Evolutionary conservation across 2,797 vertebrate species (phyloP), one percentile per base, ranked within the genome.

Genomic region (Molothrus aeneus): DNA sequence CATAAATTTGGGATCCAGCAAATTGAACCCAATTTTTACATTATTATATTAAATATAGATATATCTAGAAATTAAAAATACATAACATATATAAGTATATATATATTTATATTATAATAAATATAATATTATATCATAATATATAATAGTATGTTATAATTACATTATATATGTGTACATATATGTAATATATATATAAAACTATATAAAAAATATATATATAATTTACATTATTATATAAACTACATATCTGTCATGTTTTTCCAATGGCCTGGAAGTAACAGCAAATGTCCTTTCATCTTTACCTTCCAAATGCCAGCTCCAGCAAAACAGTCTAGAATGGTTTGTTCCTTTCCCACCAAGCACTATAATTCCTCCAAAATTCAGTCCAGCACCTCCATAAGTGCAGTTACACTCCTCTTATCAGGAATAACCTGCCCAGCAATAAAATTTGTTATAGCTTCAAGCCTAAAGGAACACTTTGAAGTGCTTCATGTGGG

Each of bases 171-270:
- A 9, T 18, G 45, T 45, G 11, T 45, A 45, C 43, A 45, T 45
- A 45, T 21, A 11, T 45, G 11, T 9, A 20, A 45, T 45, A 45
- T 21, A 45, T 21, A 45, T 45, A 42, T 42, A 16, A 7, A 42
- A 7, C 6, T 40, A 40, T 14, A 43, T 36, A n/a, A n/a, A n/a
- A n/a, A n/a, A n/a, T n/a, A n/a, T n/a, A n/a, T n/a, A n/a, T 43
- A 43, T 43, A 10, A 43, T 43, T 17, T 18, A 42, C 18, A 48
- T 53, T 22, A 17, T 17, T n/a, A 4, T 1, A 0, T 11, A 29
- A 59, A 40, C 15, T 29, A 34, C 2, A 0, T 24, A 21, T 34
- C 60, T 59, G 24, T 31, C 40, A 22, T 7, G 7, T 26, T 73
- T 66, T 71, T 57, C 51, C 20, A 45, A 2, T 14, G 25, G 38